A percentile compares a stretch with the other conserved stretches of the same genome.
These are phyloP conservation scores for Scaptomyza tumidula DNA, from an alignment of 2,888 invertebrate species.

Conservation along the genomic window DNA sequence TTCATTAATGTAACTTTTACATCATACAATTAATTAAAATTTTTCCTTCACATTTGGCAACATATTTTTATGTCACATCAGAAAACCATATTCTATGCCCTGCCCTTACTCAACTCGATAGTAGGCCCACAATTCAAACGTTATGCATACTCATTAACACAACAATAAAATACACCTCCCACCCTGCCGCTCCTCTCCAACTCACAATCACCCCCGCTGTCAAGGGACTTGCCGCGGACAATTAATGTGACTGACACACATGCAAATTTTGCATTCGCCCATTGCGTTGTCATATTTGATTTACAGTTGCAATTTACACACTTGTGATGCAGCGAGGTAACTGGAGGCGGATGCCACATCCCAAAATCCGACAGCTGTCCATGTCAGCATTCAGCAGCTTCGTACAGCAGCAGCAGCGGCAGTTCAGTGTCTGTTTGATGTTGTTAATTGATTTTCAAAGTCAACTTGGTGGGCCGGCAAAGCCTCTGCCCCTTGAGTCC, in stretches of 20 bases:
- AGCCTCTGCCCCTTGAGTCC: neutral
- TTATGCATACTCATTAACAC: conserved; percentile 78
- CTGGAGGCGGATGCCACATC: conserved; percentile 16
- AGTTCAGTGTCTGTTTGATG: conserved; percentile 83
- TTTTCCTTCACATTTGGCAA: conserved; percentile 50
- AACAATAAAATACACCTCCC: conserved; percentile 67
- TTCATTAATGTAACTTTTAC: conserved; percentile 50
- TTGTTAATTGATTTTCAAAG: conserved; percentile 85
- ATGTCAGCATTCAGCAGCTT: conserved; percentile 44
- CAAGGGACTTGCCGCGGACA: conserved; percentile 60
- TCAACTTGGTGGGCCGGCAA: conserved; percentile 69
- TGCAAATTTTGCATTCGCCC: conserved; percentile 74
- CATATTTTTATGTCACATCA: conserved; percentile 79
- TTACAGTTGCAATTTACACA: conserved; percentile 81
- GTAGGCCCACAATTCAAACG: neutral
- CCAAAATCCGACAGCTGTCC: conserved; percentile 68
- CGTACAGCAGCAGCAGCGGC: conserved; percentile 1
- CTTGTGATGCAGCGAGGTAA: conserved; percentile 34
- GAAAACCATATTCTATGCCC: conserved; percentile 28
- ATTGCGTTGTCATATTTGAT: conserved; percentile 78
- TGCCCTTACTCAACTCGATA: no score
- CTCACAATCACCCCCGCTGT: conserved; percentile 2
- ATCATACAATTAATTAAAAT: conserved; percentile 70
- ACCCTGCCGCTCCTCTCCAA: neutral
- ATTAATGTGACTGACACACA: conserved; percentile 80